Evolutionary conservation across 2,113 vertebrate genomes (phyloP).

Genomic region (Cygnus buccinator): DNA sequence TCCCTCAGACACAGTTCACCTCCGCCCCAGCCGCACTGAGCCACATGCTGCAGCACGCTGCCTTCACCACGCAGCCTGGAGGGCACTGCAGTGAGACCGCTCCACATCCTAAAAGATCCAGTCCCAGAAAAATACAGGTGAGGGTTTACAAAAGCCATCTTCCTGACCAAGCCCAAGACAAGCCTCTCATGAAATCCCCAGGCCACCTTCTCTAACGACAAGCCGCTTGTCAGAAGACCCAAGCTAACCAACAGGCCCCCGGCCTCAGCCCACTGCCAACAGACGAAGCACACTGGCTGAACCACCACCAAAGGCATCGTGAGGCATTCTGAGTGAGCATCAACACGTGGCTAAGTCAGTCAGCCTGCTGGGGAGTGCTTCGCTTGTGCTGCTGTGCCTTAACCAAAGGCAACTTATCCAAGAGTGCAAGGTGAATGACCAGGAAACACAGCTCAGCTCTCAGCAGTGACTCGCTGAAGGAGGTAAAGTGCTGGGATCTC

Average conservation of each 20-base stretch:
- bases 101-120: neutral
- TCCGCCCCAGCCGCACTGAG: neutral
- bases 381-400: rapidly evolving
- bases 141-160: neutral
- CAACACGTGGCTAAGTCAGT: rapidly evolving
- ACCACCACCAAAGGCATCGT: rapidly evolving
- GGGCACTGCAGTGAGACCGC: neutral
- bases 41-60: no score
- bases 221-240: neutral
- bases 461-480: neutral
- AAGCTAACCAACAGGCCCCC: neutral
- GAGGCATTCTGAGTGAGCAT: neutral
- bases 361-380: rapidly evolving
- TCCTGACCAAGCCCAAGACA: neutral
- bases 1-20: neutral
- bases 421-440: neutral
- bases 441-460: neutral
- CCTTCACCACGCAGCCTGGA: neutral
- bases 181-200: neutral
- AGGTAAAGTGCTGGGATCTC: neutral
- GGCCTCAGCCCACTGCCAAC: neutral
- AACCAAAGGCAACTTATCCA: neutral
- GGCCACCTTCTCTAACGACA: neutral
- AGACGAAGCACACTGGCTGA: neutral
- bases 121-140: neutral